Conservation (phyloP, 2,113 vertebrate species). For the Verasper variegatus region DNA sequence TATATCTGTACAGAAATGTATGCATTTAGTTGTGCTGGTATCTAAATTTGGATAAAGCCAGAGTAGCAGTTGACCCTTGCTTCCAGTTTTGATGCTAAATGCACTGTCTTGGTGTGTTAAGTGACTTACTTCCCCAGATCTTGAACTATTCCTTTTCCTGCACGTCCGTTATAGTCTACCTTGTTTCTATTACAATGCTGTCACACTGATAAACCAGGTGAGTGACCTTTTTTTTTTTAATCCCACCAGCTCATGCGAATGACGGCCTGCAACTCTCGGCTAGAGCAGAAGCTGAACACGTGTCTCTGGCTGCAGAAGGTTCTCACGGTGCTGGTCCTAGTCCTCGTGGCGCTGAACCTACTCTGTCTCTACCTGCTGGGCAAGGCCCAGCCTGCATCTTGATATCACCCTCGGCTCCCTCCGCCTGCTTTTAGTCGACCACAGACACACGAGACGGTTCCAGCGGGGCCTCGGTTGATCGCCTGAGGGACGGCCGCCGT, state of each 20-base stretch:
- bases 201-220: background rate
- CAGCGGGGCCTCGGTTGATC: background rate
- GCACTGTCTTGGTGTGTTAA: background rate
- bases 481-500: background rate
- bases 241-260: constrained; percentile 86
- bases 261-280: constrained; percentile 83
- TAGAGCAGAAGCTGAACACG: constrained; percentile 89
- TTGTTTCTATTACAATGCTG: background rate
- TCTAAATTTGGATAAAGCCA: background rate
- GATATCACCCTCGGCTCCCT: constrained; percentile 32
- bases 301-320: constrained; percentile 94
- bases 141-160: background rate
- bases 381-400: constrained; percentile 50
- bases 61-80: background rate
- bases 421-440: constrained; percentile 11
- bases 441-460: constrained; percentile 23
- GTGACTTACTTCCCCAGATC: no score
- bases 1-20: no score
- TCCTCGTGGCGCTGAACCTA: constrained; percentile 85
- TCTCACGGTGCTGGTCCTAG: constrained; percentile 82
- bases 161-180: background rate
- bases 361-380: constrained; percentile 82
- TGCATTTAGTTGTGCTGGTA: no score
- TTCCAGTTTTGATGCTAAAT: background rate
- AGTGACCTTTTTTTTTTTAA: constrained; percentile 7